Evolutionary conservation across 2,888 invertebrate species (phyloP).

Genomic region (Epistrophella euchroma): DNA sequence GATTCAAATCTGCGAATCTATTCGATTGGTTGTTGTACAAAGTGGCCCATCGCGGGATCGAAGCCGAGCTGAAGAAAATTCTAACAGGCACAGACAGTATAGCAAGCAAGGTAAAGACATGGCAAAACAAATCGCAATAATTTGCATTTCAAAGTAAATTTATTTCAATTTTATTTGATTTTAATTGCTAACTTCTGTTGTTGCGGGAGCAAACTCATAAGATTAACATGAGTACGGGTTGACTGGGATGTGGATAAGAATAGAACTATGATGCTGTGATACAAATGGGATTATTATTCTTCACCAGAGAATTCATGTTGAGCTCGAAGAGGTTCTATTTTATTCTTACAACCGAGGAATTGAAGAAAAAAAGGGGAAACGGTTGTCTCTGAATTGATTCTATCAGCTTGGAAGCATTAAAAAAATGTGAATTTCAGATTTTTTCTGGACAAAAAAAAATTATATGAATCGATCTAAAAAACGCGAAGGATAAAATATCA

Average conservation of each 20-base stretch:
- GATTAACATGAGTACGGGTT: conserved; percentile 33
- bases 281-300: conserved; percentile 32
- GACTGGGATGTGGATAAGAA: conserved; percentile 31
- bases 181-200: conserved; percentile 81
- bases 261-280: conserved; percentile 30
- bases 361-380: background rate
- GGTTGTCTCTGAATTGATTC: background rate
- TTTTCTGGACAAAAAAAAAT: too few species aligned
- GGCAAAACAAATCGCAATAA: conserved; percentile 79
- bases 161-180: conserved; percentile 84
- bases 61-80: conserved; percentile 24
- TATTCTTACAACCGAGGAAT: background rate
- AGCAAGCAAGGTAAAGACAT: conserved; percentile 42
- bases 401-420: too few species aligned
- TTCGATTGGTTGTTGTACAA: conserved; percentile 60
- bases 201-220: conserved; percentile 40
- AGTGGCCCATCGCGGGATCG: conserved; percentile 33
- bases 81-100: conserved; percentile 41
- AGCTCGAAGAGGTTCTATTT: background rate
- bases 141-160: conserved; percentile 82
- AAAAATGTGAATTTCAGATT: too few species aligned
- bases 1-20: conserved; percentile 81
- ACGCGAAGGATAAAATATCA: too few species aligned
- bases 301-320: conserved; percentile 18
- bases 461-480: too few species aligned